A percentile compares a stretch with the other conserved stretches of the same genome.
These are phyloP conservation scores for Alfaro cultratus DNA, from an alignment of 2,797 vertebrate genomes.

Conservation along the genomic window DNA sequence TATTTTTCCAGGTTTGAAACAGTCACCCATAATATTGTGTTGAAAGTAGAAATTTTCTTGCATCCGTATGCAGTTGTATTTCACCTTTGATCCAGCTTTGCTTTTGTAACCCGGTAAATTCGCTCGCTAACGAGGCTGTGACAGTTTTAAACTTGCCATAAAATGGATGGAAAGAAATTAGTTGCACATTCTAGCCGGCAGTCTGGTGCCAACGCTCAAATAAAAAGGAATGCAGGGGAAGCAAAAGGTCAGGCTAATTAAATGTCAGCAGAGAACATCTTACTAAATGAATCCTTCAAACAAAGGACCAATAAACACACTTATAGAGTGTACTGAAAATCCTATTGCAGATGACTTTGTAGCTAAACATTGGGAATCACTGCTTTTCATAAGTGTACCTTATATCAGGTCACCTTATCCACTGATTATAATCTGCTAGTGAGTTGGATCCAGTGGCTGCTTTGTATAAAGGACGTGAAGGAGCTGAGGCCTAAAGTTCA, in stretches of 20 bases:
- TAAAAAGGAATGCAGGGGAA: conserved; percentile 52
- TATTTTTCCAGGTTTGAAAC: background rate
- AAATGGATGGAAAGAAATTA: conserved; percentile 33
- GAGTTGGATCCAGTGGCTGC: background rate
- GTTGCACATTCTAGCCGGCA: conserved; percentile 59
- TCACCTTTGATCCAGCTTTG: conserved; percentile 24
- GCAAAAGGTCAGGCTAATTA: conserved; percentile 78
- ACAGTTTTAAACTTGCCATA: conserved; percentile 20
- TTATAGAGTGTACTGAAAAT: conserved; percentile 37
- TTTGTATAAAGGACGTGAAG: background rate
- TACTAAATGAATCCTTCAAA: conserved; percentile 66
- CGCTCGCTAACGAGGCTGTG: conserved; percentile 21
- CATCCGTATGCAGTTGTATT: conserved; percentile 11
- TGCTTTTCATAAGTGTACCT: background rate
- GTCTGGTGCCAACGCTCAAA: conserved; percentile 50
- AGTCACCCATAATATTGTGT: background rate
- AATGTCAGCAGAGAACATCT: conserved; percentile 76
- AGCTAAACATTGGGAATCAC: background rate
- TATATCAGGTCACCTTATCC: background rate
- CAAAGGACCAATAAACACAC: conserved; percentile 58
- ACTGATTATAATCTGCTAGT: background rate
- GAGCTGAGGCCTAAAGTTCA: background rate
- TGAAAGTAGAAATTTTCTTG: background rate
- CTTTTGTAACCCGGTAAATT: conserved; percentile 26
- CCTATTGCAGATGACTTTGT: conserved; percentile 14